Conservation (phyloP, 2,113 vertebrate genomes). For the Heterotilapia buettikoferi region DNA sequence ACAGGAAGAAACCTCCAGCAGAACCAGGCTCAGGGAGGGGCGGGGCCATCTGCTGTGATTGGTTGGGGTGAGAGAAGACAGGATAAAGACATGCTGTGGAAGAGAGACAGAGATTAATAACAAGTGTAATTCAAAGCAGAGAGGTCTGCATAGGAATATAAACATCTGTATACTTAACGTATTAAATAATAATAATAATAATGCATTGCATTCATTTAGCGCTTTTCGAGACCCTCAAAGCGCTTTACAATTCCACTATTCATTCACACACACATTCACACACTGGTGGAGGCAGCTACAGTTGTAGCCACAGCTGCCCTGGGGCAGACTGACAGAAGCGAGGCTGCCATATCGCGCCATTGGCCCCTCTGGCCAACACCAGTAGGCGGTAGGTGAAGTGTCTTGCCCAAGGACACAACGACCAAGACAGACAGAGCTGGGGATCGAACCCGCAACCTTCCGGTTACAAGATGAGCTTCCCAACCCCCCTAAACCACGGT, state of each 20-base stretch:
- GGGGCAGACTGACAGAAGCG: fast-evolving
- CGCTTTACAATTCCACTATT: fast-evolving
- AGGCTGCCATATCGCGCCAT: too few species aligned
- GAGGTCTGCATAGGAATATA: neutral
- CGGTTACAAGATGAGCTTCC: fast-evolving
- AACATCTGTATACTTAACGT: too few species aligned
- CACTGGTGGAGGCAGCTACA: too few species aligned
- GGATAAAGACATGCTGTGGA: neutral
- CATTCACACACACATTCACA: neutral
- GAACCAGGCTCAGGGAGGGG: neutral
- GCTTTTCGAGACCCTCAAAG: neutral
- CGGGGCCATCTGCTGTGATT: fast-evolving
- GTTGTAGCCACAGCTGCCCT: too few species aligned
- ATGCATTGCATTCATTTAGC: fast-evolving
- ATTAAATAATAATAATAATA: too few species aligned
- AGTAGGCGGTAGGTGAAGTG: fast-evolving
- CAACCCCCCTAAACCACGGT: too few species aligned
- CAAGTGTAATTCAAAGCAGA: fast-evolving
- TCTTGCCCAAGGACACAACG: too few species aligned
- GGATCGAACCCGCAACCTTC: fast-evolving
- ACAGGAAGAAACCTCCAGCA: fast-evolving
- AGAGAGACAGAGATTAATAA: neutral
- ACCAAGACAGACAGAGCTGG: fast-evolving
- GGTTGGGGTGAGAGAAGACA: neutral
- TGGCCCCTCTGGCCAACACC: fast-evolving